These are phyloP conservation scores for Antechinus flavipes DNA, from an alignment of 2,113 vertebrate genomes.

Conservation along the genomic window DNA sequence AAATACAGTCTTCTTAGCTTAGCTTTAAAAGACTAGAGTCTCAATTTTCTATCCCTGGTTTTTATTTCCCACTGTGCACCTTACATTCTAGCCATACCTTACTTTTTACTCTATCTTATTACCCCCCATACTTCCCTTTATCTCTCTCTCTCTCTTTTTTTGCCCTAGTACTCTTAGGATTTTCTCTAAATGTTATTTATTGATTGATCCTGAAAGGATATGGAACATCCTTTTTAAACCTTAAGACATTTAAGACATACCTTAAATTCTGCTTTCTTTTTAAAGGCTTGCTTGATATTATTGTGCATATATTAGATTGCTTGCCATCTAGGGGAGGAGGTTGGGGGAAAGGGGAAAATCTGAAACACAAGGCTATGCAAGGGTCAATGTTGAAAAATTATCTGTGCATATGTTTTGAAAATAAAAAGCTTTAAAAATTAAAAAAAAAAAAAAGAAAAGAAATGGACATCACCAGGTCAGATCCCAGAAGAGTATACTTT, in stretches of 20 bases:
- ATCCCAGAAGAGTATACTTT: slow-evolving; percentile 12
- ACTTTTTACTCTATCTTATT: not conserved
- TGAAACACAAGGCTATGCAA: no score
- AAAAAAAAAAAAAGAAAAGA: not conserved
- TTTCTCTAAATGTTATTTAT: not conserved
- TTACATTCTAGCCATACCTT: no score
- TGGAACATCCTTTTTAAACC: not conserved
- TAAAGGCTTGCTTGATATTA: not conserved
- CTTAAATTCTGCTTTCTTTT: not conserved
- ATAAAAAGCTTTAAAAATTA: no score
- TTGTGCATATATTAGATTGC: not conserved
- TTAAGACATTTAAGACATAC: not conserved
- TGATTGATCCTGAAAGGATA: not conserved
- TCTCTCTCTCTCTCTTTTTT: not conserved
- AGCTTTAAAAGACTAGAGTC: not conserved
- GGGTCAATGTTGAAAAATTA: no score
- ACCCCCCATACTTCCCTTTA: no score
- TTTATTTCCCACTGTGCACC: not conserved
- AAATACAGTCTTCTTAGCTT: not conserved
- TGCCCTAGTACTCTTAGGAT: not conserved
- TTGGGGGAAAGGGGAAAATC: no score
- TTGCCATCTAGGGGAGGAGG: no score
- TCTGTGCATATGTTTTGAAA: no score
- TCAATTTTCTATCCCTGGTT: not conserved
- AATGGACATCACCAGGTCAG: slow-evolving; percentile 35